These are phyloP conservation scores for Chitala chitala DNA, from an alignment of 2,113 vertebrate species.

Conservation along the genomic window DNA sequence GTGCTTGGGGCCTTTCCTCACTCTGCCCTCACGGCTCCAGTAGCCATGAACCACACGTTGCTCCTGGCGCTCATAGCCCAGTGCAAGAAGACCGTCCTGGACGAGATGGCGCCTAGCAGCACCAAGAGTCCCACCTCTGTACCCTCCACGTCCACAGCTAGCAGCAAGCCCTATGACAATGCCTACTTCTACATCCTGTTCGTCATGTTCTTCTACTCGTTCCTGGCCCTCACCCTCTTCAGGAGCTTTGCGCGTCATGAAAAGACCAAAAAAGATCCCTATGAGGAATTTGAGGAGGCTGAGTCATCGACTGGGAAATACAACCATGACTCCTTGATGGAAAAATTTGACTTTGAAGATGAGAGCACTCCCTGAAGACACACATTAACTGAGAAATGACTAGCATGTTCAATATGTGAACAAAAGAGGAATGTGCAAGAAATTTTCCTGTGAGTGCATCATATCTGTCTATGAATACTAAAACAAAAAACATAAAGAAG, in stretches of 20 bases:
- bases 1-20: slow-evolving; percentile 41
- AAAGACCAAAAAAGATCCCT: slow-evolving; percentile 73
- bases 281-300: slow-evolving; percentile 67
- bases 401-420: background rate
- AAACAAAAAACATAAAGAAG: too few species aligned
- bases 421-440: background rate
- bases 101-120: slow-evolving; percentile 50
- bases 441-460: too few species aligned
- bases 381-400: background rate
- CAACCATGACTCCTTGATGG: slow-evolving; percentile 56
- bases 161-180: slow-evolving; percentile 74
- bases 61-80: slow-evolving; percentile 56
- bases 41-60: slow-evolving; percentile 62
- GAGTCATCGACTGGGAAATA: slow-evolving; percentile 56
- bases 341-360: slow-evolving; percentile 82
- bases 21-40: slow-evolving; percentile 27
- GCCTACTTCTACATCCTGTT: slow-evolving; percentile 84
- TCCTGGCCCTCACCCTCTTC: slow-evolving; percentile 78
- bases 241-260: slow-evolving; percentile 69
- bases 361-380: slow-evolving; percentile 67
- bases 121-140: slow-evolving; percentile 34
- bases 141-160: slow-evolving; percentile 6
- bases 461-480: too few species aligned
- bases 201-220: slow-evolving; percentile 85
- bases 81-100: slow-evolving; percentile 69